Percentiles rank a stretch among this genome's conserved stretches.
These are phyloP conservation scores for Lagodon rhomboides DNA, from an alignment of 2,797 vertebrate genomes.

Conservation along the genomic window DNA sequence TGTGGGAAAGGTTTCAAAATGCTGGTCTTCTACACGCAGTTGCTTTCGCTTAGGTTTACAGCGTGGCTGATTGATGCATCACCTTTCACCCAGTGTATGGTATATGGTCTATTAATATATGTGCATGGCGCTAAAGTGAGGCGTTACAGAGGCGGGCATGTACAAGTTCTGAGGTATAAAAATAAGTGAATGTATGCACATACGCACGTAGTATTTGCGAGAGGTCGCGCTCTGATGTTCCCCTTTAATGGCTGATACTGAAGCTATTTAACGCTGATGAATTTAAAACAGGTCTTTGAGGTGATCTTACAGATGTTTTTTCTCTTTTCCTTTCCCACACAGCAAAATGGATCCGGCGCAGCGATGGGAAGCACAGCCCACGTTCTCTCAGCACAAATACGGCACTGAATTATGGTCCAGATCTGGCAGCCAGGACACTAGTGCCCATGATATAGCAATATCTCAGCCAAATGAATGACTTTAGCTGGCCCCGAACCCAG, in stretches of 20 bases:
- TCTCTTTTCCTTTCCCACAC: neutral
- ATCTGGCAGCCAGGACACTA: too few species aligned
- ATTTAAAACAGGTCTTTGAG: neutral
- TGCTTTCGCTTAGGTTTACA: neutral
- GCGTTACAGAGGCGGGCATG: neutral
- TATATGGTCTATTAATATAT: slow-evolving; percentile 5
- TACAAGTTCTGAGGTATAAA: neutral
- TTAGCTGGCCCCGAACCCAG: too few species aligned
- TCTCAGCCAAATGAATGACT: too few species aligned
- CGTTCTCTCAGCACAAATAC: too few species aligned
- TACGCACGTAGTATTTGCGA: neutral
- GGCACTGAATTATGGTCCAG: too few species aligned
- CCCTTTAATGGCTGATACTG: neutral
- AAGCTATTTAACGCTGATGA: neutral
- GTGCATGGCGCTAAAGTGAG: neutral
- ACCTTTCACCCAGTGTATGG: slow-evolving; percentile 4
- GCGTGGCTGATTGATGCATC: neutral
- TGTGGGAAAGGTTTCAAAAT: neutral
- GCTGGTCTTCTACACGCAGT: neutral
- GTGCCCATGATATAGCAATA: too few species aligned
- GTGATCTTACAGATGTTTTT: neutral
- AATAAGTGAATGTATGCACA: neutral
- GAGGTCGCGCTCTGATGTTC: neutral
- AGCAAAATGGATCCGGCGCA: too few species aligned
- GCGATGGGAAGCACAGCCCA: too few species aligned